Conservation (phyloP, 2,888 invertebrate genomes). For the Dioctria linearis region DNA sequence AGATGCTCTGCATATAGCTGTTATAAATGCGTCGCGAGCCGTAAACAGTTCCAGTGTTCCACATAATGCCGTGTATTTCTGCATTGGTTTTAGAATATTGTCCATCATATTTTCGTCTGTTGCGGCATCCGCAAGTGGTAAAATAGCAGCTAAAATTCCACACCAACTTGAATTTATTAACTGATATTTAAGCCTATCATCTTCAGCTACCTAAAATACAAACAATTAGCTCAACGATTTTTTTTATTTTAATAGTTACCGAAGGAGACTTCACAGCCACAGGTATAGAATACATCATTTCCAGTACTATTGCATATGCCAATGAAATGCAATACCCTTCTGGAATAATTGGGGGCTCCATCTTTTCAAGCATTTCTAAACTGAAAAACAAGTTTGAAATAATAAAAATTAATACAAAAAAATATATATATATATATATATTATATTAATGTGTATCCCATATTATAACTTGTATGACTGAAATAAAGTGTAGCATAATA, state of each 20-base stretch:
- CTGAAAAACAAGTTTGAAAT: slow-evolving; percentile 71
- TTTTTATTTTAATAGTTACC: slow-evolving; percentile 64
- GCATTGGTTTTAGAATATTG: slow-evolving; percentile 91
- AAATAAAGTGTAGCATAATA: no score
- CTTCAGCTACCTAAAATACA: slow-evolving; percentile 64
- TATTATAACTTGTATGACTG: no score
- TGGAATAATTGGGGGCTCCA: slow-evolving; percentile 93
- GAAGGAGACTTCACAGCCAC: slow-evolving; percentile 77
- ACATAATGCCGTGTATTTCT: slow-evolving; percentile 90
- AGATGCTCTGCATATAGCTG: slow-evolving; percentile 95
- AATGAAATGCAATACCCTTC: slow-evolving; percentile 98
- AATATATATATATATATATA: no score
- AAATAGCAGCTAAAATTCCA: slow-evolving; percentile 91
- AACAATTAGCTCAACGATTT: not conserved
- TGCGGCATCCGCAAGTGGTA: slow-evolving; percentile 93
- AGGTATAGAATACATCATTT: slow-evolving; percentile 89
- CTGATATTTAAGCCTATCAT: slow-evolving; percentile 75
- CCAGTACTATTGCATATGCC: slow-evolving; percentile 93
- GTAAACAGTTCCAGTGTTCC: slow-evolving; percentile 84
- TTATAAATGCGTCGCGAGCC: slow-evolving; percentile 94
- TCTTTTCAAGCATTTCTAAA: slow-evolving; percentile 95
- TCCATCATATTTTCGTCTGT: slow-evolving; percentile 95
- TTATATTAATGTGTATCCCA: no score
- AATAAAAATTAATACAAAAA: not conserved
- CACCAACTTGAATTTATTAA: slow-evolving; percentile 96